Conservation (phyloP, 1,140 invertebrate species). For the Pachypeltis micranthus region DNA sequence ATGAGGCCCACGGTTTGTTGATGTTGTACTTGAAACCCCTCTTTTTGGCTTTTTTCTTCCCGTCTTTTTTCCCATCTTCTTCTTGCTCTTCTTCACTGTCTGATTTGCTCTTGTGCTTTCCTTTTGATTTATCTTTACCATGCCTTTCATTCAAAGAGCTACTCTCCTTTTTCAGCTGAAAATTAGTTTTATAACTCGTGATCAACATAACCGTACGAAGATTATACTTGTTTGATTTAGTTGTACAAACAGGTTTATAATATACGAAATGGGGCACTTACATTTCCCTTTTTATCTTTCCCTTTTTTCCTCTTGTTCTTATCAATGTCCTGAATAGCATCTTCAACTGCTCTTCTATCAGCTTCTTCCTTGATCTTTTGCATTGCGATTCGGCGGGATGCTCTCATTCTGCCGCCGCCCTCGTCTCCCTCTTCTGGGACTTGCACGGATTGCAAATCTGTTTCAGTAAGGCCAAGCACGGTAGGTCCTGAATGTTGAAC, state of each 20-base stretch:
- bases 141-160: background rate
- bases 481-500: background rate
- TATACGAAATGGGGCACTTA: no score
- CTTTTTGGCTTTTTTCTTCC: conserved; percentile 38
- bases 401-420: conserved; percentile 37
- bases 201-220: background rate
- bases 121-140: background rate
- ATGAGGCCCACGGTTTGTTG: conserved; percentile 46
- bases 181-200: conserved; percentile 15
- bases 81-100: conserved; percentile 21
- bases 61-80: conserved; percentile 16
- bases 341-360: conserved; percentile 56
- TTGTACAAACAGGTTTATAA: no score
- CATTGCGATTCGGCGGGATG: conserved; percentile 69
- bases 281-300: no score
- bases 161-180: no score
- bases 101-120: conserved; percentile 32
- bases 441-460: conserved; percentile 28
- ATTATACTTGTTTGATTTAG: no score
- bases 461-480: conserved; percentile 42
- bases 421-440: conserved; percentile 31
- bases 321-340: conserved; percentile 47
- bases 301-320: conserved; percentile 46
- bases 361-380: conserved; percentile 63
- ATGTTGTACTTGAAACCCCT: conserved; percentile 46